Percentiles rank a stretch among this genome's conserved stretches.
These are phyloP conservation scores for Atlantisia rogersi DNA, from an alignment of 2,113 vertebrate species.

Conservation along the genomic window DNA sequence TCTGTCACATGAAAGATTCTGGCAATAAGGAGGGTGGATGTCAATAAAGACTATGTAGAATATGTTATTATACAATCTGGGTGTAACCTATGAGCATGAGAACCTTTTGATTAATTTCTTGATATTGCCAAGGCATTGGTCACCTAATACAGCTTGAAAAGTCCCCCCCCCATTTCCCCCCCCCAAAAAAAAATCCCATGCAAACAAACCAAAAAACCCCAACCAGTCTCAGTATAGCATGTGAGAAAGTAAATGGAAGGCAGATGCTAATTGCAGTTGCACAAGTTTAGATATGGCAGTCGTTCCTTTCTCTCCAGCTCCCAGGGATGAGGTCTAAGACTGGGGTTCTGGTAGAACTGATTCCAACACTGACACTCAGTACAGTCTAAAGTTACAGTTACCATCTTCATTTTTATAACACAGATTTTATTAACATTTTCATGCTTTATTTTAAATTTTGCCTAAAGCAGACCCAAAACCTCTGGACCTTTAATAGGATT, in stretches of 20 bases:
- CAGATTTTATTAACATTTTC: background rate
- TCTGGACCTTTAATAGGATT: background rate
- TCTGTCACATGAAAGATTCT: background rate
- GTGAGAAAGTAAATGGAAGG: background rate
- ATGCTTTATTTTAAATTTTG: background rate
- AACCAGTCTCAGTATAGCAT: background rate
- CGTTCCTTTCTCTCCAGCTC: background rate
- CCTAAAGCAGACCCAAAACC: background rate
- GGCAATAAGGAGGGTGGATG: background rate
- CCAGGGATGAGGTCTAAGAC: background rate
- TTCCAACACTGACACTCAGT: background rate
- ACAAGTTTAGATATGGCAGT: background rate
- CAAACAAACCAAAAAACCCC: background rate
- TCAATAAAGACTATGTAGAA: background rate
- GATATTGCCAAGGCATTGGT: background rate
- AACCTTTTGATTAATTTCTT: background rate
- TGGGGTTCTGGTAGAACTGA: background rate
- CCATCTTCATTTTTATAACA: background rate
- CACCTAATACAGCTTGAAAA: background rate
- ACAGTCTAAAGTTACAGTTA: background rate
- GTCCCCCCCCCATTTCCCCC: too few relatives aligned
- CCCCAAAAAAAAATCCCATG: rapidly evolving
- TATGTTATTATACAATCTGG: background rate
- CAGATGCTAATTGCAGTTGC: rapidly evolving
- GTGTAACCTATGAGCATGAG: background rate